Base-by-base conservation (phyloP, 2,888 invertebrate species). In the Helleia helle region DNA sequence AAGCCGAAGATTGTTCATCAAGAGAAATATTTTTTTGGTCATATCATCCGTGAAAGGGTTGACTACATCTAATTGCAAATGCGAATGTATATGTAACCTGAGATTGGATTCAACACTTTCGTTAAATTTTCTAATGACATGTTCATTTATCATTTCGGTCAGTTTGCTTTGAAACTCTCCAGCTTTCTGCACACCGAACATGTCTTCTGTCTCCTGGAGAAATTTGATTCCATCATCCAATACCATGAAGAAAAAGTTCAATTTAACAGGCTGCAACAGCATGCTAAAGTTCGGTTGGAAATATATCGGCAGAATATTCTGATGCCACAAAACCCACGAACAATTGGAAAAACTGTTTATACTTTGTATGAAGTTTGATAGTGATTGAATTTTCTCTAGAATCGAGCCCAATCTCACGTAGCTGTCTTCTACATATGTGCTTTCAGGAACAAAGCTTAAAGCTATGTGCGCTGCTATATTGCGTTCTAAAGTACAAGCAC, bases 71-170 rank as follows among this genome's bases (percentile, higher is more conserved):
- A 92, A 63, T 58, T 96, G 93, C 26, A 98, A 86, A 75, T 97
- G 97, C 0, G 94, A 90, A 73, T 99, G 96, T 28, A 95, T 96
- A 56, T 96, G 95, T 18, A 98, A 80, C 12, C 99, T 90, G 38
- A 99, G 86, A 70, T 96, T 95, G 0, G 93, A 96, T 81, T 99
- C 99, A 49, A 99, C 91, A 58, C 92, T 90, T 55, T 92, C 91
- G 63, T 96, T 95, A 18, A 96, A 77, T 27, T 91, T 92, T 51
- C 90, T 87, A 17, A 93, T 69, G 34, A 92, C 76, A 56, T 87
- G 84, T 37, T 85, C 84, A 39, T 87, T 80, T 27, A 91, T 74
- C 43, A 86, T 70, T 31, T 62, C 65, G 51, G 70, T 70, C 11
- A 77, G 62, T 40, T 63, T 65, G 39, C 59, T 57, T 38, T 76